Base-by-base conservation (phyloP, 2,797 vertebrate genomes). In the Alectoris magna region DNA sequence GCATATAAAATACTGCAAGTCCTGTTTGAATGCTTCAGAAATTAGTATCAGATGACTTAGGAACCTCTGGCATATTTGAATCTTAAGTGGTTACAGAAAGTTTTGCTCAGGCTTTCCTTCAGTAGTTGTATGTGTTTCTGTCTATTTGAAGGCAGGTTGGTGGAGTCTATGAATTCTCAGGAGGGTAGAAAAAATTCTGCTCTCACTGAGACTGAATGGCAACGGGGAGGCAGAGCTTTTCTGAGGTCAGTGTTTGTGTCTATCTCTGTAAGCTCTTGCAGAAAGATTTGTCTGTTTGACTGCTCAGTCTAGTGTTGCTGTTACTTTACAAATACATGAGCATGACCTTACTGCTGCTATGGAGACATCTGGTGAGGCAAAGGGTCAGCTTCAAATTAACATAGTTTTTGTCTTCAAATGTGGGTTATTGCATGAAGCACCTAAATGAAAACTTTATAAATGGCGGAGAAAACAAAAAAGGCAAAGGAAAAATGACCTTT, bases 41-140 rank as follows among this genome's bases (percentile, higher is more conserved):
- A 96, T 96, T 87, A 94, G 56, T 90, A 91, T 96, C 88, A 92
- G 92, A 95, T 96, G 96, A 95, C 91, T 92, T 90, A 78, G 78
- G 79, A 93, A 95, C 88, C 92, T 89, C 87, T 95, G 91, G 93
- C 8, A 0, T 83, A 92, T 87, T 94, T 95, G 79, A 92, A 67
- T 95, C 87, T 75, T 93, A 96, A 96, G 82, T 83, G 90, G 84
- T 94, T 96, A 49, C 93, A 95, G 94, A 93, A 64, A 91, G 76
- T 84, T 92, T 85, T 90, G 48, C 64, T 94, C 88, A 88, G 80
- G 69, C 48, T 95, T 93, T 75, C 72, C 62, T 80, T 95, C 31
- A 36, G 71, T 89, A 71, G 36, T 83, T 81, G 3, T 31, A 41
- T 48, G 39, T 72, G 60, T 51, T 90, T 70, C 80, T 87, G 3